Evolutionary conservation across 2,888 invertebrate species (phyloP).

Genomic region (Drosophila meridiana): DNA sequence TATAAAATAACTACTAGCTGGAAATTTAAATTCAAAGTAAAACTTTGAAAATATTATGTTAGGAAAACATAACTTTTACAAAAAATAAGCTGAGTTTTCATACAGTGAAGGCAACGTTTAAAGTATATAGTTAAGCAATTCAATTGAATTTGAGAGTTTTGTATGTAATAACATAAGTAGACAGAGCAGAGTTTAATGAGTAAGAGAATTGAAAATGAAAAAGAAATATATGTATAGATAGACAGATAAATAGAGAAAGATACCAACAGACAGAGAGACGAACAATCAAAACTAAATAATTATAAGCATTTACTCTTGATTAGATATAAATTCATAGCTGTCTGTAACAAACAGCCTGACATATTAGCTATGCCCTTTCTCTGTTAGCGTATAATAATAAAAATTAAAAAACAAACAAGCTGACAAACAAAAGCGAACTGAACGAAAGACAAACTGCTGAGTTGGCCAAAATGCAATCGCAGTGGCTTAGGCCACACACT

Average conservation of each 20-base stretch:
- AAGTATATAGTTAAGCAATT: no score
- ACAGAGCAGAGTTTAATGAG: background rate
- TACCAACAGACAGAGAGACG: background rate
- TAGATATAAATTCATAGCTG: background rate
- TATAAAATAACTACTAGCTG: no score
- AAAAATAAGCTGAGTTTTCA: no score
- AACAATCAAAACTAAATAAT: background rate
- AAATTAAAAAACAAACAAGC: slow-evolving; percentile 7
- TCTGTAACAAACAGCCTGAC: background rate
- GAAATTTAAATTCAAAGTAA: no score
- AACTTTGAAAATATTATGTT: no score
- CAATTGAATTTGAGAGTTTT: no score
- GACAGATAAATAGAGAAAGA: background rate
- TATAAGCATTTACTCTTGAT: background rate
- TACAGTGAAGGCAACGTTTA: no score
- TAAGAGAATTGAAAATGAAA: background rate
- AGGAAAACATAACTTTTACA: no score
- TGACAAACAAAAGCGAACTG: slow-evolving; percentile 21
- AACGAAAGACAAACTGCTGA: slow-evolving; percentile 41
- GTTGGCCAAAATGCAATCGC: slow-evolving; percentile 32
- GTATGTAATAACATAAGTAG: background rate
- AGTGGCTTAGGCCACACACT: slow-evolving; percentile 35
- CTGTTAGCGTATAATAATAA: background rate
- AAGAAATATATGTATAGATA: no score
- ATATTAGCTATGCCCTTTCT: background rate